These are phyloP conservation scores for Pholis gunnellus DNA, from an alignment of 2,113 vertebrate species.

Conservation along the genomic window DNA sequence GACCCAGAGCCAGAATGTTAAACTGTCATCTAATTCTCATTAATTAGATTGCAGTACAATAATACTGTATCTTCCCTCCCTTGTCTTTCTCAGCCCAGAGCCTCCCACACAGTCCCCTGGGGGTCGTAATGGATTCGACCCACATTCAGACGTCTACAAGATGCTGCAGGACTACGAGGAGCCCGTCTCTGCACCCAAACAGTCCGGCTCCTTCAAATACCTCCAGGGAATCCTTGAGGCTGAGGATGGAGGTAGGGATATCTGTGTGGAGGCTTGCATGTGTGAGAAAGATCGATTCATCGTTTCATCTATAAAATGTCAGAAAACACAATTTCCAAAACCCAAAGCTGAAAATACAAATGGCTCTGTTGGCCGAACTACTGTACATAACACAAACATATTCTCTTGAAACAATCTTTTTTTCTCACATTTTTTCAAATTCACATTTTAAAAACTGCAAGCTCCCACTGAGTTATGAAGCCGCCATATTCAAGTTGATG, in stretches of 20 bases:
- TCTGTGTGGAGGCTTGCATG: background rate
- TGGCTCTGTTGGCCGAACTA: too few relatives aligned
- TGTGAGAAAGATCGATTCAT: background rate
- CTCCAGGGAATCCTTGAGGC: conserved; percentile 96
- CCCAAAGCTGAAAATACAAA: too few relatives aligned
- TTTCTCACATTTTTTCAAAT: too few relatives aligned
- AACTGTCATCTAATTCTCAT: background rate
- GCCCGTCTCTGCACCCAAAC: conserved; percentile 90
- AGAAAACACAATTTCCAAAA: too few relatives aligned
- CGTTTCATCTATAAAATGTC: too few relatives aligned
- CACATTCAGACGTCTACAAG: conserved; percentile 94
- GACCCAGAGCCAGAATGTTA: too few relatives aligned
- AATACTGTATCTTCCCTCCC: background rate
- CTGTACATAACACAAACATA: too few relatives aligned
- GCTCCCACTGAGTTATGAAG: too few relatives aligned
- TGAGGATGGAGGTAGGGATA: conserved; percentile 88
- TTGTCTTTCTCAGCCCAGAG: conserved; percentile 85
- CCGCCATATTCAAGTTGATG: background rate
- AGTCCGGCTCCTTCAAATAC: conserved; percentile 97
- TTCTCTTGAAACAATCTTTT: too few relatives aligned
- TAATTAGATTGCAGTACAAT: background rate
- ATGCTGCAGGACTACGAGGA: conserved; percentile 93
- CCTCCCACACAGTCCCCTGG: conserved; percentile 80
- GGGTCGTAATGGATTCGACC: conserved; percentile 84
- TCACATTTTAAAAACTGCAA: too few relatives aligned